Conservation (phyloP, 2,797 vertebrate species). For the Smutsia gigantea region DNA sequence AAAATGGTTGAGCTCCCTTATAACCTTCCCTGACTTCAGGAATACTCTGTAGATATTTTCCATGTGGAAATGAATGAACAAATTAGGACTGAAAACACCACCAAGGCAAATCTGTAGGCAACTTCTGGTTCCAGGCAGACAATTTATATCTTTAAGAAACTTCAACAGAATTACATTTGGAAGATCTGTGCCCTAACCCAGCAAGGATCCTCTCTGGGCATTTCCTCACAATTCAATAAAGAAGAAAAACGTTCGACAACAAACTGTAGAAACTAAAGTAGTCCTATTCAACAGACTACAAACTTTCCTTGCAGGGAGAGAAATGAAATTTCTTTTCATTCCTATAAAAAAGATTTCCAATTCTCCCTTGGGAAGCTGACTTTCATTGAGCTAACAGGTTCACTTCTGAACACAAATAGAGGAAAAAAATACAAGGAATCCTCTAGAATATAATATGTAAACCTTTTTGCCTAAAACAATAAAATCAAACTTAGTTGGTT, state of each 20-base stretch:
- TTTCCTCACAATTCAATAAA: neutral
- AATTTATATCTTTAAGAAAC: neutral
- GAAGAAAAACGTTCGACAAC: neutral
- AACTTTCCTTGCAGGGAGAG: neutral
- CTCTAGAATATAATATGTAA: constrained; percentile 74
- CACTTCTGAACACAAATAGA: neutral
- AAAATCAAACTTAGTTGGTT: constrained; percentile 75
- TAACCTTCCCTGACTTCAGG: neutral
- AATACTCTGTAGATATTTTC: neutral
- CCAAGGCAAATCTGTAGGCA: neutral
- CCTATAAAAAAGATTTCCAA: neutral
- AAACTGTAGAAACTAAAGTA: neutral
- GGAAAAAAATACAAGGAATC: constrained; percentile 38
- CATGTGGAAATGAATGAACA: neutral
- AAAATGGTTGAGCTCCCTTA: neutral
- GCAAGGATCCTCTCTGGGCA: neutral
- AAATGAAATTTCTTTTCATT: neutral
- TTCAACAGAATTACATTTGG: neutral
- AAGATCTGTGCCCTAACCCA: neutral
- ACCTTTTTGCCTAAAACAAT: constrained; percentile 72
- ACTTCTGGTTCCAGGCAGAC: neutral
- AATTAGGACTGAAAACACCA: neutral
- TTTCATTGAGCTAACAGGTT: neutral
- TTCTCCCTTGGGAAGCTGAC: neutral
- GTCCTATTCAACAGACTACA: neutral